Base-by-base conservation (phyloP, 2,113 vertebrate genomes). In the Callocephalon fimbriatum region DNA sequence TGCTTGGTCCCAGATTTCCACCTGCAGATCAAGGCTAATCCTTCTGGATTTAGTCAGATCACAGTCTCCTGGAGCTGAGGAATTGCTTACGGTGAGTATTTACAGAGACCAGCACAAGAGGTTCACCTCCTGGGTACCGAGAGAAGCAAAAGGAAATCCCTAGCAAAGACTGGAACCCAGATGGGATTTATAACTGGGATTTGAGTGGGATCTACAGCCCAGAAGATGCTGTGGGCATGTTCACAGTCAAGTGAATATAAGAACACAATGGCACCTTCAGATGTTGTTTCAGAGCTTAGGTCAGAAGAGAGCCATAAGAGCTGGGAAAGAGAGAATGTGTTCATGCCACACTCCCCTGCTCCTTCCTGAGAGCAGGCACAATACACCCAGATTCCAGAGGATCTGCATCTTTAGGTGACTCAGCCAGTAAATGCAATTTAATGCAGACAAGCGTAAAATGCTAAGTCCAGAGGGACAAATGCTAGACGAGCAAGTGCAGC, bases 341-440 rank as follows among this genome's bases (percentile, higher is more conserved):
- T 94, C 62, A 0, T 59, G 68, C n/a, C 59, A 13, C 44, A 14
- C 31, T 62, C 71, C 66, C 38, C 80, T 71, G 5, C 59, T 82
- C 51, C 47, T 63, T 58, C 66, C 75, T 3, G 10, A 29, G 17
- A 91, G 68, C 35, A 11, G 47, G 29, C 68, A 81, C 80, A 91
- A 75, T 27, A 51, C 56, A 15, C 45, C 18, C 15, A 0, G 66
- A 90, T 91, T 79, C 23, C 59, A 35, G 62, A 62, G 87, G 89
- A 95, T 96, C 87, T 90, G 87, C 84, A 95, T 95, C 91, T 88
- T 85, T 26, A 61, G 84, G 93, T 56, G 93, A 79, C 84, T 95
- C 89, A 85, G 87, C 18, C 91, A 94, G 83, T 13, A 91, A 95
- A 81, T 54, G 83, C 78, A 68, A 37, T 82, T 88, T 77, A 87